Base-by-base conservation (phyloP, 2,888 invertebrate genomes). In the Mesorhabditis belari region DNA sequence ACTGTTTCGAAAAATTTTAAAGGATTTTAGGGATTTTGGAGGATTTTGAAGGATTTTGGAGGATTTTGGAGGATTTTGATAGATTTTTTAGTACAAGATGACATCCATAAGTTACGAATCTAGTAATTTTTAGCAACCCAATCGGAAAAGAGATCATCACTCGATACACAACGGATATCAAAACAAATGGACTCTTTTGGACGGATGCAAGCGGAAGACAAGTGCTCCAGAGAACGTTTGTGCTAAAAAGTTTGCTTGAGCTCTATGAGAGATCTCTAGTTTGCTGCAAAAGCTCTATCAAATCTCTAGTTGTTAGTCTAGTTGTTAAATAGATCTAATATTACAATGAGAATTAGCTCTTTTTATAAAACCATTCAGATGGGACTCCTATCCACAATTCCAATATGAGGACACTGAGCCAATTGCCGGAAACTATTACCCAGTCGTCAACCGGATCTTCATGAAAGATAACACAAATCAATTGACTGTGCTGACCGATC, bases 191-290 rank as follows among this genome's bases (percentile, higher is more conserved):
- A 0, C 86, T 86, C 0, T 95, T 95, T 81, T 92, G 88, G 79
- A 96, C 95, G 0, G 96, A 98, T 81, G 88, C 92, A 0, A 98
- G 95, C 81, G 95, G 94, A 0, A 85, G 95, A 17, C 80, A 81
- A 58, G 69, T 72, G 35, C 73, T 78, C 63, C 56, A 69, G 58
- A 56, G 79, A 61, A 68, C 54, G 76, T 77, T 49, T 52, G 69
- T 58, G 17, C 12, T 5, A 28, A 54, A 12, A 25, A 24, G 51
- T 9, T 6, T 17, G 35, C 6, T 9, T 12, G 35, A 17, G n/a
- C n/a, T n/a, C n/a, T n/a, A n/a, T n/a, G n/a, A n/a, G n/a, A n/a
- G n/a, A n/a, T 1, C 2, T 35, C 44, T 35, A 9, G 12, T n/a
- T 35, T 17, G 17, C 17, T 17, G 35, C 35, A 17, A 9, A 17